Conservation (phyloP, 2,888 invertebrate species). For the Lathronympha strigana region DNA sequence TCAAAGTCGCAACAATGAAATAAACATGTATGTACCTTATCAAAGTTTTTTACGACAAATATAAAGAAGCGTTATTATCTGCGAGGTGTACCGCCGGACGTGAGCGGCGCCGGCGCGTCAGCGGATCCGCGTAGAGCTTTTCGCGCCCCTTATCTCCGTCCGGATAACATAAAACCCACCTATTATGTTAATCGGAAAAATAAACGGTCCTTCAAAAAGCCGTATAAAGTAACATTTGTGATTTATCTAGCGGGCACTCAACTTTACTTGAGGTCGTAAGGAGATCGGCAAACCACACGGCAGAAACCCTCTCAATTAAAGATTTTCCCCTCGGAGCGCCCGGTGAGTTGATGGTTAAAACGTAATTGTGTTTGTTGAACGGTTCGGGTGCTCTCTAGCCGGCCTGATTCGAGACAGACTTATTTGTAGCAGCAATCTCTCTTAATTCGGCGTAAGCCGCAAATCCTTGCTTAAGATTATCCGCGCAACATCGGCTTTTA, state of each 20-base stretch:
- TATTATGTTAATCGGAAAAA: conserved; percentile 41
- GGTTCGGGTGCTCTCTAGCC: conserved; percentile 47
- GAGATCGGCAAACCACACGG: conserved; percentile 40
- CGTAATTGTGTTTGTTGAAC: conserved; percentile 61
- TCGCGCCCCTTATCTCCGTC: conserved; percentile 29
- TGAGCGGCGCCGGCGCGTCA: conserved; percentile 24
- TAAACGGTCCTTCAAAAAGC: conserved; percentile 42
- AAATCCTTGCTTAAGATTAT: conserved; percentile 56
- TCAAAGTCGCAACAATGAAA: neutral
- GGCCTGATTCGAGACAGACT: conserved; percentile 38
- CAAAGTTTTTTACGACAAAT: conserved; percentile 17
- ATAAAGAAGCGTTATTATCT: conserved; percentile 19
- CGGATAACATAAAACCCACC: conserved; percentile 39
- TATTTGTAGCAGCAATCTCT: conserved; percentile 51
- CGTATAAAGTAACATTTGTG: conserved; percentile 27
- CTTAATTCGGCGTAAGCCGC: conserved; percentile 55
- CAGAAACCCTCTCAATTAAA: conserved; percentile 49
- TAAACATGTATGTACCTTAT: neutral
- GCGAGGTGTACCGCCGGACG: conserved; percentile 23
- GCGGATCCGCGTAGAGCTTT: conserved; percentile 22
- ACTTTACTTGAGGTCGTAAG: conserved; percentile 25
- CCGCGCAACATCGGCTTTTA: conserved; percentile 48
- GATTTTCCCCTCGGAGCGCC: conserved; percentile 48
- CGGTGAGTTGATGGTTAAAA: conserved; percentile 54
- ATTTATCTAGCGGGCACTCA: conserved; percentile 31